Base-by-base conservation (phyloP, 1,140 invertebrate genomes). In the Elymnias hypermnestra region DNA sequence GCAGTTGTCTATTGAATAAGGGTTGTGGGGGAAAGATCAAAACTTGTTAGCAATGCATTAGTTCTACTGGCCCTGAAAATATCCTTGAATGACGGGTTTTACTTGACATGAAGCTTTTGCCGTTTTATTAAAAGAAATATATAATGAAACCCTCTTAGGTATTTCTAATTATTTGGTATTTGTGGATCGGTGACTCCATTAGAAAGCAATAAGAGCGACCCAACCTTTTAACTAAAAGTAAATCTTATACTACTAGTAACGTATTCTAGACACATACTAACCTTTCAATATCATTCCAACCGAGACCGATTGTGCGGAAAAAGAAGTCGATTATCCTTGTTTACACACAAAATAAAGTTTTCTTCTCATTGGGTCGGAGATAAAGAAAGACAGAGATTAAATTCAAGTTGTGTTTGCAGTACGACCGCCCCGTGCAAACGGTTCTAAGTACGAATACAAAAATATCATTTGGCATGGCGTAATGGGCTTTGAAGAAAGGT, bases 281-380 rank as follows among this genome's bases (percentile, higher is more conserved):
- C 69, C 70, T 75, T 75, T 75, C 71, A 75, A 77, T 78, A 75
- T 71, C 56, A 69, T 63, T 57, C 61, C 56, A 55, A 67, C 49
- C 53, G 49, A 62, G 72, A 62, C 52, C 63, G 63, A 64, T 67
- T 70, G 52, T 55, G 61, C 68, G 67, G 47, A 61, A 48, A 59
- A 66, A 65, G 41, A 58, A 62, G 49, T 46, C 49, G 66, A 78
- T 77, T 75, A 77, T 67, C 71, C 70, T 72, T 84, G 74, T 84
- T 81, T 83, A 75, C 81, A 61, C 56, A 74, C 69, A 74, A 79
- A 82, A 78, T 81, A 81, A 82, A 83, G 71, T 77, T 83, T 79
- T 79, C 75, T 79, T 74, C 69, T 74, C 74, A 75, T 72, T 72
- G 72, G 55, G 57, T 72, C 53, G 31, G 45, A 74, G 66, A 83